Conservation (phyloP, 1,140 invertebrate genomes). For the Drosophila seguyi region DNA sequence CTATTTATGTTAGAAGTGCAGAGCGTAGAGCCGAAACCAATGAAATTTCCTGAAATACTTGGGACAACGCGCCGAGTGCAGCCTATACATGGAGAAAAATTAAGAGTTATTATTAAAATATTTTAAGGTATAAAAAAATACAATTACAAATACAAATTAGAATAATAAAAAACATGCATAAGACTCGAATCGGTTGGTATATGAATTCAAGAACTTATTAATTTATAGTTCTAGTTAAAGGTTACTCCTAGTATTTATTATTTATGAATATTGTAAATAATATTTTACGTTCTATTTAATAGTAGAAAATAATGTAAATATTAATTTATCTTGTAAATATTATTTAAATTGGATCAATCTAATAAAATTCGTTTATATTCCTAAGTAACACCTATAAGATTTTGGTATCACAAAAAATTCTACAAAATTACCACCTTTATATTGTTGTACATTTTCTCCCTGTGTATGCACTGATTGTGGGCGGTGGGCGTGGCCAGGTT, state of each 20-base stretch:
- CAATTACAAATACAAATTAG: too few relatives aligned
- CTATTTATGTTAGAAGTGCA: constrained; percentile 75
- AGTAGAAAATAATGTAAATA: background rate
- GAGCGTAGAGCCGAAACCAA: constrained; percentile 78
- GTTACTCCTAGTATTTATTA: background rate
- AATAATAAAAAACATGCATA: too few relatives aligned
- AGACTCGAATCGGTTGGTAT: background rate
- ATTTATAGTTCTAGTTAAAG: background rate
- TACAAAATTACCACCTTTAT: background rate
- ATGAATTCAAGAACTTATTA: background rate
- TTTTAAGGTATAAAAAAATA: background rate
- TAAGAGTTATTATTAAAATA: fast-evolving
- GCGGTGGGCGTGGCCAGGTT: constrained; percentile 48
- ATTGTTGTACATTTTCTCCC: background rate
- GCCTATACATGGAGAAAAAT: constrained; percentile 32
- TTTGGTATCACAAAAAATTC: too few relatives aligned
- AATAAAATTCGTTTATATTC: background rate
- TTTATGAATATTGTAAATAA: too few relatives aligned
- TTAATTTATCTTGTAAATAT: background rate
- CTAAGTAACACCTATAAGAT: too few relatives aligned
- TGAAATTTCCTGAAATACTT: constrained; percentile 80
- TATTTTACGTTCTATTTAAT: background rate
- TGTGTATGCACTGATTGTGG: constrained; percentile 18
- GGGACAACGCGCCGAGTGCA: constrained; percentile 79
- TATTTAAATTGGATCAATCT: background rate